Evolutionary conservation across 2,113 vertebrate species (phyloP), one percentile per base, ranked within the genome.

Genomic region (Ranitomeya variabilis): DNA sequence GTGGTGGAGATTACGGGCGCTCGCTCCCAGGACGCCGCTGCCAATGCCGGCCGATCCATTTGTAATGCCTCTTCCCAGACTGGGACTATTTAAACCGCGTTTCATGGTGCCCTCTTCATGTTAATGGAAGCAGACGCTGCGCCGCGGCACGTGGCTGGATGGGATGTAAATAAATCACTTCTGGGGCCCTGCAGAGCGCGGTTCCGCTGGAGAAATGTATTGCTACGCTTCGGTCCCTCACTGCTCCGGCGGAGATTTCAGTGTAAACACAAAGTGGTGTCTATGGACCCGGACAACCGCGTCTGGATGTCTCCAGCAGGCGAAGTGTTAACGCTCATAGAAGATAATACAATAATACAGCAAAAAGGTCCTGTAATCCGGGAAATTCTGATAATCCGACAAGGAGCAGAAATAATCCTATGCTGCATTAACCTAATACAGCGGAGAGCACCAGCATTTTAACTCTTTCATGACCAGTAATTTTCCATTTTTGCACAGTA

Each of bases 1-100:
- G 90, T 66, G 92, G 90, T 86, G 90, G 89, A 76, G 92, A 92
- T 92, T 92, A 94, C 91, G 93, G 86, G 90, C 86, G 91, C 90
- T 89, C 74, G 6, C 55, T 26, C 31, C 74, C 26, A 45, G 76
- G 60, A 62, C 60, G 73, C 64, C 52, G 64, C 51, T 45, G 86
- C 23, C 15, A 15, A 78, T 26, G 13, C 54, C 12, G 84, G 23
- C 31, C 84, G 31, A 87, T 87, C 86, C 78, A 87, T 87, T 87
- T 59, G 78, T 60, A 57, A 73, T n/a, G 86, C 64, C 31, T 71
- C 86, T 80, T 37, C 26, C 66, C 64, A 80, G 62, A 37, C 86
- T 81, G 60, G 6, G 64, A 23, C 77, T 57, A 81, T 71, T 73
- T 87, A 57, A 71, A 37, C 18, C 9, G 64, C 26, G 60, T 71